phyloP scores from a whole-genome alignment of 2,888 invertebrate genomes.

The Caprella mutica region DNA sequence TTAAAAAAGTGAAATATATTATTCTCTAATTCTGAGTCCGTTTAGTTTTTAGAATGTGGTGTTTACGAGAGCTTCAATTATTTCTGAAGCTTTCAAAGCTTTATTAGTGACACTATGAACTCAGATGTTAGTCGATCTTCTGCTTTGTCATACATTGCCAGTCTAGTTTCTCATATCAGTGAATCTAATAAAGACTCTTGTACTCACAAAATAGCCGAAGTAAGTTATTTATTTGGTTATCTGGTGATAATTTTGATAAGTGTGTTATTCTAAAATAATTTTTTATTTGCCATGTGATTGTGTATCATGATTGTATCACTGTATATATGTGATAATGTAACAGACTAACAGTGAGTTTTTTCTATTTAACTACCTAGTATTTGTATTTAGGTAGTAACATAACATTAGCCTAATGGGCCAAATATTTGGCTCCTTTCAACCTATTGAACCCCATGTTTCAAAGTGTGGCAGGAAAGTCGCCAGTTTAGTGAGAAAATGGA shows the following conservation, averaged over 20 bases:
- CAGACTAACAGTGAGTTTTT: neutral
- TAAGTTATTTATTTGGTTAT: constrained; percentile 48
- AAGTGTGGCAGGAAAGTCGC: too few relatives aligned
- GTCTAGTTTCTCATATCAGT: constrained; percentile 86
- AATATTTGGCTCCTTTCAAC: too few relatives aligned
- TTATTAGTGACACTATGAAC: constrained; percentile 93
- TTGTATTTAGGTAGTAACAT: neutral
- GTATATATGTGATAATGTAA: constrained; percentile 7
- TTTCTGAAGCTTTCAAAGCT: constrained; percentile 90
- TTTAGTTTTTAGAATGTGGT: constrained; percentile 11
- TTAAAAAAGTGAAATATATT: neutral
- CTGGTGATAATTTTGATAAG: too few relatives aligned
- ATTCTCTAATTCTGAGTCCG: neutral
- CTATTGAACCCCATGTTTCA: too few relatives aligned
- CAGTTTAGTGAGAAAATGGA: too few relatives aligned
- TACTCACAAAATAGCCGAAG: constrained; percentile 76
- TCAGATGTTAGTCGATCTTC: constrained; percentile 97
- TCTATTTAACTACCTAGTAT: neutral
- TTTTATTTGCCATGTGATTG: neutral
- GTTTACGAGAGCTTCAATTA: constrained; percentile 69
- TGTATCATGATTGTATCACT: neutral
- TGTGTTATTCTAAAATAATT: neutral
- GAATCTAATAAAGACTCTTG: constrained; percentile 91
- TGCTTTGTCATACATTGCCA: constrained; percentile 97
- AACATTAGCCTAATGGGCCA: too few relatives aligned